Base-by-base conservation (phyloP, 1,140 invertebrate species). In the Hylyphantes graminicola region DNA sequence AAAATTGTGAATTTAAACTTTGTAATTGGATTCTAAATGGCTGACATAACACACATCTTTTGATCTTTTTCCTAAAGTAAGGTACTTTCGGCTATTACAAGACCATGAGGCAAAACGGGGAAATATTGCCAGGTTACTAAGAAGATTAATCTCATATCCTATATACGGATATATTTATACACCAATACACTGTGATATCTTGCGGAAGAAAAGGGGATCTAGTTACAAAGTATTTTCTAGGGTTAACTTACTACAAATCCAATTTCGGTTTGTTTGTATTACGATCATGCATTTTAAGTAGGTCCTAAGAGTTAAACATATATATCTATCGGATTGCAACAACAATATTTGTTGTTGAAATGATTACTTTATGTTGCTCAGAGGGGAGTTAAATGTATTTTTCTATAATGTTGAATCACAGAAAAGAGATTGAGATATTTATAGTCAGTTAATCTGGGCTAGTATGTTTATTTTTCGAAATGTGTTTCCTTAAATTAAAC, bases 161-260 rank as follows among this genome's bases (percentile, higher is more conserved):
- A 57, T 53, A 74, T 19, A 55, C 54, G 72, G 57, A 74, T 57
- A 74, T 74, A 74, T 74, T 74, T 74, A 74, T 74, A 74, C 72
- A 74, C 35, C 53, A 59, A 57, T 74, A 59, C 53, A 15, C 55
- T 74, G 55, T 35, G 35, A 35, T 57, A 12, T 10, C 53, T 21
- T 51, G 51, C 51, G 19, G 72, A 59, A 74, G 12, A 59, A 74
- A 74, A 35, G 35, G 12, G 17, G 57, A 57, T 57, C 10, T 0
- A 35, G 72, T 57, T 51, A 74, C 54, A 74, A n/a, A 51, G 72
- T 74, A 57, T 48, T 35, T 48, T 13, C 7, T 70, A 51, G n/a
- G 50, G 13, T 70, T 35, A 35, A 35, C 35, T 35, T 35, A 35
- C 35, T 35, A 35, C 72, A 57, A 0, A 8, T 2, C 48, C 19